Percentiles rank a stretch among this genome's conserved stretches.
Conservation (phyloP, 1,140 invertebrate genomes). For the Rhopalosiphum maidis region DNA sequence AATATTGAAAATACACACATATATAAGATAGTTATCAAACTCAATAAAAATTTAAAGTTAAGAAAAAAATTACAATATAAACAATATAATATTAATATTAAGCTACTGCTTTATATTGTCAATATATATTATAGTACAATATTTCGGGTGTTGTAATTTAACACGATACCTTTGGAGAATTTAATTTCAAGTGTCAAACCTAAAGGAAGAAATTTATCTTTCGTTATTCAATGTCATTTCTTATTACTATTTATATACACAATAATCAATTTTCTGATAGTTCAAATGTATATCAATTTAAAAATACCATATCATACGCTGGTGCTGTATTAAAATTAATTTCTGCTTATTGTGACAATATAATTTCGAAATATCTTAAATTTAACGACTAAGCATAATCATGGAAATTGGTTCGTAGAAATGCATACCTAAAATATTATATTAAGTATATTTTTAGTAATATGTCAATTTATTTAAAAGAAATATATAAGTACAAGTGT, state of each 20-base stretch:
- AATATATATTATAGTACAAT: constrained; percentile 1
- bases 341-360: background rate
- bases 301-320: background rate
- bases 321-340: background rate
- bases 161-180: background rate
- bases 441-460: no score
- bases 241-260: background rate
- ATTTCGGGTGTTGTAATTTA: background rate
- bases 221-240: constrained; percentile 17
- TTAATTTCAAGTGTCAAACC: background rate
- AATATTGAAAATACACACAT: background rate
- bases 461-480: no score
- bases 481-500: no score
- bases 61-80: background rate
- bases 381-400: background rate
- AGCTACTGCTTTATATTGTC: background rate
- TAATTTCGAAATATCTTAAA: background rate
- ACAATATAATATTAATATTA: background rate
- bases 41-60: background rate
- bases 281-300: background rate
- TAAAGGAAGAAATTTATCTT: background rate
- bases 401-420: background rate
- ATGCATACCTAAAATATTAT: no score
- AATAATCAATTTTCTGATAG: constrained; percentile 3
- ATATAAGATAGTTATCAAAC: background rate